phyloP scores from a whole-genome alignment of 2,888 invertebrate species.

The Bugula neritina region DNA sequence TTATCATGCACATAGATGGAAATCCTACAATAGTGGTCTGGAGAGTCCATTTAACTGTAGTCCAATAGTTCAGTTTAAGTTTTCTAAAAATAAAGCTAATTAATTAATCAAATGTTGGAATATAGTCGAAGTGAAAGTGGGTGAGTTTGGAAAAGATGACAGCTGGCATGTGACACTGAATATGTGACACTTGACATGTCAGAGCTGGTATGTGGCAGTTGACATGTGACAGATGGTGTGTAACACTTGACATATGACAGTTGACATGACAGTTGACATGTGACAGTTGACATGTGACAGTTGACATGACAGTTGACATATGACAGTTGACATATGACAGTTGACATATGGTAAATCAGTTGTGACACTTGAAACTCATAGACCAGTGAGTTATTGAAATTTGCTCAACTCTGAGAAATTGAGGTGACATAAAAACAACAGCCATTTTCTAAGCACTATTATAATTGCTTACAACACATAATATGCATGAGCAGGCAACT shows the following conservation, averaged over 20 bases:
- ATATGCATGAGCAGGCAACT: too few relatives aligned
- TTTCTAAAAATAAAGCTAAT: background rate
- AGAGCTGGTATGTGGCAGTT: background rate
- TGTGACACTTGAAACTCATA: background rate
- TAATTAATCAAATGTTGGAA: too few relatives aligned
- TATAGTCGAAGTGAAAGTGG: too few relatives aligned
- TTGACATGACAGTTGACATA: background rate
- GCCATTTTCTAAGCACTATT: too few relatives aligned
- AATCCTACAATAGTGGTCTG: constrained; percentile 11
- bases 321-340: background rate
- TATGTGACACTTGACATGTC: background rate
- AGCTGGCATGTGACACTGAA: background rate
- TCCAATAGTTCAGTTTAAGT: background rate
- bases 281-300: background rate
- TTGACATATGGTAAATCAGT: background rate
- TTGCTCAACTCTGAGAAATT: too few relatives aligned
- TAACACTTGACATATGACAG: background rate
- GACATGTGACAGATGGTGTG: background rate
- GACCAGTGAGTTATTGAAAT: too few relatives aligned
- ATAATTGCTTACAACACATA: too few relatives aligned
- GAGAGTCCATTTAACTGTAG: constrained; percentile 17
- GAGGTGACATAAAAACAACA: too few relatives aligned
- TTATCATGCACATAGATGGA: background rate
- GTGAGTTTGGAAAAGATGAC: too few relatives aligned
- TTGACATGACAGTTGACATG: background rate